phyloP scores from a whole-genome alignment of 2,888 invertebrate genomes.

The Rugalucina vietnamica region DNA sequence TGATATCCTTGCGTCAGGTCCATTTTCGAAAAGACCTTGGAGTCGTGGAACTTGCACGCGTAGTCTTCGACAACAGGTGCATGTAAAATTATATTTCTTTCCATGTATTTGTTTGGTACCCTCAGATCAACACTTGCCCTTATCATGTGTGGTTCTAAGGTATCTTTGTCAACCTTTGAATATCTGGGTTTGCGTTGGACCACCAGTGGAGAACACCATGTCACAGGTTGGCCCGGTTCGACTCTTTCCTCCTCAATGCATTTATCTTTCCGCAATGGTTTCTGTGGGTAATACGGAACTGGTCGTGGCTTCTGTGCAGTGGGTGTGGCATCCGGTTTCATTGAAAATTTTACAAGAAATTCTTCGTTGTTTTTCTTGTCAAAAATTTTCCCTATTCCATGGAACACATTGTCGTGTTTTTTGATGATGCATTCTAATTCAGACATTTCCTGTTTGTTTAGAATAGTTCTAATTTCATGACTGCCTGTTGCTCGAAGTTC shows the following conservation, averaged over 20 bases:
- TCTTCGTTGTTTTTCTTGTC: slow-evolving; percentile 5
- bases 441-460: not conserved
- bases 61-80: too few relatives aligned
- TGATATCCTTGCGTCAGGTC: too few relatives aligned
- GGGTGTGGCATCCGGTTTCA: slow-evolving; percentile 19
- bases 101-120: too few relatives aligned
- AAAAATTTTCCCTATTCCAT: not conserved
- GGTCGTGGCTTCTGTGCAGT: slow-evolving; percentile 24
- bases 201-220: slow-evolving; percentile 29
- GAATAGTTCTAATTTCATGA: not conserved
- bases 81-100: too few relatives aligned
- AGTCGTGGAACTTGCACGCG: too few relatives aligned
- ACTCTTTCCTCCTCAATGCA: slow-evolving; percentile 15
- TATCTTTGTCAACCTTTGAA: too few relatives aligned
- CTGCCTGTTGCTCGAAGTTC: not conserved
- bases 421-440: not conserved
- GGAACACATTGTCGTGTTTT: not conserved
- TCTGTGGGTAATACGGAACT: slow-evolving; percentile 17
- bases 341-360: slow-evolving; percentile 15
- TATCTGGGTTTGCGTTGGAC: slow-evolving; percentile 29
- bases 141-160: too few relatives aligned
- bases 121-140: slow-evolving; percentile 2
- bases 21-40: too few relatives aligned
- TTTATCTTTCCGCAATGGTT: not conserved
- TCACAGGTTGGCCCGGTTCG: slow-evolving; percentile 12